Base-by-base conservation (phyloP, 2,113 vertebrate species). In the Eptesicus fuscus region DNA sequence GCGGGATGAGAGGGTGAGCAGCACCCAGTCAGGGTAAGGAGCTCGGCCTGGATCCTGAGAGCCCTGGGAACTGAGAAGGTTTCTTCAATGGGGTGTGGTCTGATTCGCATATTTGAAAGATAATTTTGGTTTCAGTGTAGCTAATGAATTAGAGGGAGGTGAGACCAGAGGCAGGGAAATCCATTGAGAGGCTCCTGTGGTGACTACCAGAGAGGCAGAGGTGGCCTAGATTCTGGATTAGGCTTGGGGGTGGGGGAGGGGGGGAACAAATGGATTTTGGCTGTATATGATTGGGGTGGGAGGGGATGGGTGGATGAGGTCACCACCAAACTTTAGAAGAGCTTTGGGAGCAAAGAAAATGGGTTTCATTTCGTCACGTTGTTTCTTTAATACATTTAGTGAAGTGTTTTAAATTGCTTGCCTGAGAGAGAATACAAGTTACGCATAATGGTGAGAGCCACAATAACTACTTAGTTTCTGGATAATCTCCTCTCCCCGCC, bases 341-440 rank as follows among this genome's bases (percentile, higher is more conserved):
- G 12, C 77, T 37, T 51, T 49, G 6, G 82, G 4, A 44, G 40
- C 9, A 5, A 76, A 61, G 40, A 73, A 42, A 65, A 28, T 49
- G 17, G 49, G 11, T 61, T 83, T 30, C 51, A 14, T 61, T 69
- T 61, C 28, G 16, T 53, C 37, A 0, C 47, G 63, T 79, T 79
- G 35, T 70, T 77, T 76, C 37, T 5, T 35, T 77, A 42, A 30
- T 30, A 53, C 17, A 37, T n/a, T 59, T 65, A 59, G 78, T n/a
- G 65, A 94, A 56, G 74, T 67, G 65, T 71, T 83, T 94, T 65
- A 63, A 78, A 53, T 42, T 30, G 63, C 42, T 59, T 89, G 63
- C 47, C 70, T 73, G 49, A 91, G 78, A 76, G 67, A 88, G 67
- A 96, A 70, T 61, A 83, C 74, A 91, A 63, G 28, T 44, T 42